Evolutionary conservation across 2,113 vertebrate species (phyloP).

Genomic region (Gymnogyps californianus): DNA sequence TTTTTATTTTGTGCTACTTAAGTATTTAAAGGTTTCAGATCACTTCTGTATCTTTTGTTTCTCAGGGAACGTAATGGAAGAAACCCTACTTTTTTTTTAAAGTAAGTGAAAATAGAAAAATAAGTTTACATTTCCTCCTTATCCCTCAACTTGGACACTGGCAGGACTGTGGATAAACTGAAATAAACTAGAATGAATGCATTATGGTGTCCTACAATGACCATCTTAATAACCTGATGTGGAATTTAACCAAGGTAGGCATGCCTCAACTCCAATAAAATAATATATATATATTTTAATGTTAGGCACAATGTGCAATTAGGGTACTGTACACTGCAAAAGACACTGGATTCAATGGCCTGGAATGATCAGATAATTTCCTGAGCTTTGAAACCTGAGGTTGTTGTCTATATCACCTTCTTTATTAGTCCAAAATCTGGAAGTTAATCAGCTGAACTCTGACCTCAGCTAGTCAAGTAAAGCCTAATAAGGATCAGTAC

Average conservation of each 20-base stretch:
- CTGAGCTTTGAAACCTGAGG: neutral
- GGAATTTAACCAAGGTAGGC: neutral
- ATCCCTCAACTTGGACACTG: neutral
- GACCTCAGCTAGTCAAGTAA: neutral
- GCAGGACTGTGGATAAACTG: neutral
- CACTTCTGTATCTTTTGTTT: neutral
- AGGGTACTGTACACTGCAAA: neutral
- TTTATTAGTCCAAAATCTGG: neutral
- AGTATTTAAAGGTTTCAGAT: neutral
- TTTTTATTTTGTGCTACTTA: neutral
- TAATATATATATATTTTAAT: neutral
- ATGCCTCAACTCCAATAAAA: neutral
- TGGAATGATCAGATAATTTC: neutral
- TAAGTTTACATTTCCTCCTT: neutral
- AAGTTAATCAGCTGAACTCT: neutral
- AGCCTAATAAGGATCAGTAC: neutral
- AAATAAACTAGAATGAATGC: neutral
- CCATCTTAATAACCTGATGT: neutral
- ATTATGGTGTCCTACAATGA: neutral
- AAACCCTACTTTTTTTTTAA: rapidly evolving
- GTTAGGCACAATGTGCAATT: rapidly evolving
- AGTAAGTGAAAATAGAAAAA: neutral
- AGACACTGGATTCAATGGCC: neutral
- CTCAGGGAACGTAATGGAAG: neutral
- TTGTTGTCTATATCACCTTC: neutral